Base-by-base conservation (phyloP, 2,113 vertebrate genomes). In the Misgurnus anguillicaudatus region DNA sequence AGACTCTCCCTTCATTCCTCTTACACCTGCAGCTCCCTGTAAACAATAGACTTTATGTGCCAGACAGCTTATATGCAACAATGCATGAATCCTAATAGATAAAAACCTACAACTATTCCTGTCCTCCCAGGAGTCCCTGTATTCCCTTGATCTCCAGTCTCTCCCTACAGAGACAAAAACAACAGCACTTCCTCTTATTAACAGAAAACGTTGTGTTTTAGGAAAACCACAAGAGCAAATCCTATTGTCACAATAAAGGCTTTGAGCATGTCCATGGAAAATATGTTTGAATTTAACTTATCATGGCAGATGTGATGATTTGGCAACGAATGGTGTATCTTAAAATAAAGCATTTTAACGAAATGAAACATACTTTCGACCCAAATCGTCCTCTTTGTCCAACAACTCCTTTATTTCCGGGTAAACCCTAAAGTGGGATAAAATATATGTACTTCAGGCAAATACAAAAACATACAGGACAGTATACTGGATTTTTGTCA, bases 361-460 rank as follows among this genome's bases (percentile, higher is more conserved):
- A 84, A 81, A 77, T 13, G 61, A 2, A 73, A 75, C 69, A 21
- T 16, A 93, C 93, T 89, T 93, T 92, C 77, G n/a, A 38, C 72
- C 93, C 93, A 64, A 21, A 21, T 2, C 2, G 75, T 77, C 92
- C 93, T 73, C 48, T 0, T 83, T 83, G 85, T 11, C 92, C 92
- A 38, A 62, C 60, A 78, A 14, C 11, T 3, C 92, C 92, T 79
- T 13, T 84, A 17, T 81, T 68, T 24, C 93, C 93, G 19, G 85
- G 83, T 14, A 86, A 82, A 80, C 89, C 90, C 93, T 94, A 42
- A 61, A 64, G 80, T 80, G 47, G 68, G 42, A 10, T 41, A 21
- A 75, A 3, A 80, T 41, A 0, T 51, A 17, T 39, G 5, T 41
- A 17, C 45, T 4, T 67, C 6, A 24, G 24, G 14, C 14, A 57